Conservation (phyloP, 2,797 vertebrate species). For the Stomatorhinus walkeri region DNA sequence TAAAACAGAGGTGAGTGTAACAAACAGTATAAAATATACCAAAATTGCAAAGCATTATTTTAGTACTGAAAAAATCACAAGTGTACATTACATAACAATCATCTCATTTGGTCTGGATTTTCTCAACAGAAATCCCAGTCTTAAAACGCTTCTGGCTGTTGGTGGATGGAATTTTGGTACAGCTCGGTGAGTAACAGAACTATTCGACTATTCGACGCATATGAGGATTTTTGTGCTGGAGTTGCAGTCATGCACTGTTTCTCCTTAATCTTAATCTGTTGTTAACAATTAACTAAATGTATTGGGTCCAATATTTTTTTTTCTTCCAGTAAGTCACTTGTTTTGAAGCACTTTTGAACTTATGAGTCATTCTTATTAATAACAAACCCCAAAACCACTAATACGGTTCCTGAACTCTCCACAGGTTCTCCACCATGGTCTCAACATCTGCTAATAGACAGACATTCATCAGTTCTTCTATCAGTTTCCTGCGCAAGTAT, state of each 20-base stretch:
- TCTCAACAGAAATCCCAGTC: slow-evolving; percentile 54
- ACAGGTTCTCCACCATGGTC: slow-evolving; percentile 71
- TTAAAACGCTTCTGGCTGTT: slow-evolving; percentile 68
- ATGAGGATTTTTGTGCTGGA: background rate
- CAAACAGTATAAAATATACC: background rate
- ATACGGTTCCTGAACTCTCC: background rate
- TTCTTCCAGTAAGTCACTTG: background rate
- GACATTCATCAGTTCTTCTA: slow-evolving; percentile 65
- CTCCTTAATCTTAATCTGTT: background rate
- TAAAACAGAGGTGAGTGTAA: slow-evolving; percentile 58
- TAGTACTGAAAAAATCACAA: background rate
- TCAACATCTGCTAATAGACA: slow-evolving; percentile 55
- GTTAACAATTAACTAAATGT: background rate
- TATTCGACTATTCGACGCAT: background rate
- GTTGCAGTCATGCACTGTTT: background rate
- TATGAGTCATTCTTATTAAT: background rate
- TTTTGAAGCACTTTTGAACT: background rate
- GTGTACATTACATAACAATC: background rate
- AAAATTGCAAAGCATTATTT: background rate
- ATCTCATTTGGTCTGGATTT: background rate
- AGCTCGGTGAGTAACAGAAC: slow-evolving; percentile 51
- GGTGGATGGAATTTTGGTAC: slow-evolving; percentile 74
- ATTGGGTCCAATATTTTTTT: background rate
- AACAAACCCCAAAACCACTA: background rate
- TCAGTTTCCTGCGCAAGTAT: slow-evolving; percentile 56